Evolutionary conservation across 92 coral and sea anemone genomes (phyloP).

Genomic region (Micromussa lordhowensis): DNA sequence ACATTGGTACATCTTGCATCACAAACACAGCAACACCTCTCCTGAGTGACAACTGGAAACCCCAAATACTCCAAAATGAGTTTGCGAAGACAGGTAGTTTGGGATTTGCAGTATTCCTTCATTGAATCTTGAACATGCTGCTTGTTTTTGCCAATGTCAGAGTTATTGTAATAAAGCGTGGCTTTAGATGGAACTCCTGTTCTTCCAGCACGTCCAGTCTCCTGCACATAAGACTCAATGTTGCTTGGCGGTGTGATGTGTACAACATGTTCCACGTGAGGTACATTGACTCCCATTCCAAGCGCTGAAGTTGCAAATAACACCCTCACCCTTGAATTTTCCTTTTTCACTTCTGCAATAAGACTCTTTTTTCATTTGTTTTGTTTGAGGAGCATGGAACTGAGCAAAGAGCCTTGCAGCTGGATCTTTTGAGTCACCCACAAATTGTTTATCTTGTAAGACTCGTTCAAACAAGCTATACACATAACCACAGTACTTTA

Average conservation of each 20-base stretch:
- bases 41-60: slow-evolving; percentile 35
- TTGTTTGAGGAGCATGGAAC: slow-evolving; percentile 64
- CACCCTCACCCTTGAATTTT: slow-evolving; percentile 56
- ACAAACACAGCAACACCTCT: slow-evolving; percentile 75
- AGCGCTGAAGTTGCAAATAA: slow-evolving; percentile 69
- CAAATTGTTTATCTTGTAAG: slow-evolving; percentile 50
- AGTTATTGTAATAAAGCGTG: slow-evolving; percentile 63
- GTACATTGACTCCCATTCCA: slow-evolving; percentile 75
- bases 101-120: slow-evolving; percentile 60
- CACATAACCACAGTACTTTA: too few relatives aligned
- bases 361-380: slow-evolving; percentile 31
- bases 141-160: slow-evolving; percentile 60
- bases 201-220: slow-evolving; percentile 74
- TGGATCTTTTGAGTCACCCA: slow-evolving; percentile 53
- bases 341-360: slow-evolving; percentile 45
- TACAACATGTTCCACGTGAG: slow-evolving; percentile 49
- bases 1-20: slow-evolving; percentile 44
- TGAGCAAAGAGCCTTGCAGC: slow-evolving; percentile 3
- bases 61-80: slow-evolving; percentile 56
- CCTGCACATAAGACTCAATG: slow-evolving; percentile 73
- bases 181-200: slow-evolving; percentile 59
- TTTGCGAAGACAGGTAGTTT: slow-evolving; percentile 50
- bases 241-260: slow-evolving; percentile 73
- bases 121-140: slow-evolving; percentile 58
- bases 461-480: slow-evolving; percentile 63